These are phyloP conservation scores for Sepiola atlantica DNA, from an alignment of 2,888 invertebrate genomes.

Conservation along the genomic window DNA sequence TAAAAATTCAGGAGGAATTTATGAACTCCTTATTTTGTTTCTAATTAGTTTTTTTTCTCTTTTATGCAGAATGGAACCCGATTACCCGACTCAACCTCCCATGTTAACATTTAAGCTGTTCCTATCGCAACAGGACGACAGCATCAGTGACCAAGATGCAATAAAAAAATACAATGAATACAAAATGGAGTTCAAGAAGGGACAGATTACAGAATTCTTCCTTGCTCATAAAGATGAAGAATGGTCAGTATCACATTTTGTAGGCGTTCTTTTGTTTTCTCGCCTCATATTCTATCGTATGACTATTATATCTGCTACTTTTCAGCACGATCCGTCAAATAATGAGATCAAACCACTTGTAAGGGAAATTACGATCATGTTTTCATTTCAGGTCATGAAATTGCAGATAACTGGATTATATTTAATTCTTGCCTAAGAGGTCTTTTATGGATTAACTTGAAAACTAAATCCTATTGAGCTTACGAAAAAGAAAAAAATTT, in stretches of 20 bases:
- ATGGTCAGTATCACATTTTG: slow-evolving; percentile 85
- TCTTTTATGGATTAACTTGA: background rate
- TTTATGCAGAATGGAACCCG: slow-evolving; percentile 61
- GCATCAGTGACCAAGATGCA: slow-evolving; percentile 93
- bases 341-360: background rate
- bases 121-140: slow-evolving; percentile 95
- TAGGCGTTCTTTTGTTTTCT: background rate
- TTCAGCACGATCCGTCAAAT: background rate
- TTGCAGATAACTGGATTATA: background rate
- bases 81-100: slow-evolving; percentile 87
- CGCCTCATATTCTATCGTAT: background rate
- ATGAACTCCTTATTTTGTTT: background rate
- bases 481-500: background rate
- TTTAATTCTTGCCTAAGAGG: background rate
- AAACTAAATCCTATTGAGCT: background rate
- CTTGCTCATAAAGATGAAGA: slow-evolving; percentile 99
- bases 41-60: background rate
- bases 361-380: background rate
- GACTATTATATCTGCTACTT: background rate
- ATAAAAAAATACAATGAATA: slow-evolving; percentile 98
- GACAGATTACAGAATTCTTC: slow-evolving; percentile 98
- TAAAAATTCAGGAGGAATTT: background rate
- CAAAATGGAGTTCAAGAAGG: slow-evolving; percentile 95
- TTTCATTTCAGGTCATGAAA: background rate
- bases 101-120: slow-evolving; percentile 99